Conservation (phyloP, 1,140 invertebrate genomes). For the Tetramorium alpestre region DNA sequence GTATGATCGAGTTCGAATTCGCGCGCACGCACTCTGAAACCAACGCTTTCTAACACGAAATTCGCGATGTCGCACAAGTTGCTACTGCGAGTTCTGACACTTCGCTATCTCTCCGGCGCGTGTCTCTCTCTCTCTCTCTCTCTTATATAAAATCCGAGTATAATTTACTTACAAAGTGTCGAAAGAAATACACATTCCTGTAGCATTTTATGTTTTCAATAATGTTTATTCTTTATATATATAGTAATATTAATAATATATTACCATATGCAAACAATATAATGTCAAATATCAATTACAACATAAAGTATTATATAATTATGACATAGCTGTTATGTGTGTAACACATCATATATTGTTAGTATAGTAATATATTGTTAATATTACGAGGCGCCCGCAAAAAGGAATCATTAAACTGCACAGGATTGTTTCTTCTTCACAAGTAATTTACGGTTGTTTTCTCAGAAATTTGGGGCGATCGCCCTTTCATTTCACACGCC, state of each 20-base stretch:
- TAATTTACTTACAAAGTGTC: not conserved
- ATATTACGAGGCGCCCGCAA: constrained; percentile 11
- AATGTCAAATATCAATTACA: constrained; percentile 20
- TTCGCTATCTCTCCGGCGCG: not conserved
- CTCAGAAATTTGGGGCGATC: not conserved
- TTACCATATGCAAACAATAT: constrained; percentile 40
- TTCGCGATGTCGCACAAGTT: constrained; percentile 10
- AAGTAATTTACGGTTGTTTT: not conserved
- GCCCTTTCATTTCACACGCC: not conserved
- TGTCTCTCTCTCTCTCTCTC: no score
- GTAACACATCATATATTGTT: constrained; percentile 30
- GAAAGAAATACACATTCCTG: not conserved
- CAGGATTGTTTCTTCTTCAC: not conserved
- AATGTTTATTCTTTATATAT: constrained; percentile 28
- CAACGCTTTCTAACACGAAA: not conserved
- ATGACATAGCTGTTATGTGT: not conserved
- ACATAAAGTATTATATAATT: constrained; percentile 17
- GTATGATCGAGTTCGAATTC: constrained; percentile 13
- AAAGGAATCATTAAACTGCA: not conserved
- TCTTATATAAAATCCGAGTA: not conserved
- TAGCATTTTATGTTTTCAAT: not conserved
- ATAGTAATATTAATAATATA: constrained; percentile 44
- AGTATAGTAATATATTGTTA: constrained; percentile 38
- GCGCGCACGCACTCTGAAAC: not conserved
- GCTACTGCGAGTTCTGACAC: not conserved